Base-by-base conservation (phyloP, 2,888 invertebrate genomes). In the Notodromas monacha region DNA sequence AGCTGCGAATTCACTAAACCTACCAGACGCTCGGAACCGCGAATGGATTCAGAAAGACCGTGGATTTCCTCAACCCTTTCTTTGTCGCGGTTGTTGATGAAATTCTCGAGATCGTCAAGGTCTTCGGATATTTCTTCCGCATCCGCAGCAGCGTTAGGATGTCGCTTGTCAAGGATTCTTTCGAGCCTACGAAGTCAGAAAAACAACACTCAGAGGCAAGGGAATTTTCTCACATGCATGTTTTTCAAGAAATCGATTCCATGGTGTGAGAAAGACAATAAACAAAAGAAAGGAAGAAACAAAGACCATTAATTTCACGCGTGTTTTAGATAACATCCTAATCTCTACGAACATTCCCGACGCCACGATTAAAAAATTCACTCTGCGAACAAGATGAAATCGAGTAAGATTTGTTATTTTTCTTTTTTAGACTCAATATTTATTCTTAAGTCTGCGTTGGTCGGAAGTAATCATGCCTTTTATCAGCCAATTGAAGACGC, bases 61-160 rank as follows among this genome's bases (percentile, higher is more conserved):
- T 67, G 64, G 40, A 76, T 65, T 43, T 65, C 63, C 28, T 61
- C 57, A 39, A 68, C 53, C 33, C 70, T 62, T 39, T 62, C 61
- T 39, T 63, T 61, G 28, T 67, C 63, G 49, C 68, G 70, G 44
- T 65, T 63, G 32, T 65, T 60, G 33, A 76, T 50, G 44, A 68
- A 68, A 47, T 66, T 68, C 50, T 77, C 77, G 40, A 77, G 51
- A 46, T 74, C 73, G 50, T 76, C 76, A 26, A 81, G 58, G 45
- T 76, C 70, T 45, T 77, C 79, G 16, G 74, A 70, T 38, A 77
- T 67, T 52, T 81, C 79, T 54, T 84, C 81, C 2, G 79, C 76
- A 54, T 84, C 84, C 16, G 67, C 70, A 35, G 65, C 64, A 12
- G 49, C 44, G 41, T 63, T 57, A 2, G 65, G 63, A 26, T 65